Conservation (phyloP, 2,888 invertebrate species). For the Pollenia angustigena region DNA sequence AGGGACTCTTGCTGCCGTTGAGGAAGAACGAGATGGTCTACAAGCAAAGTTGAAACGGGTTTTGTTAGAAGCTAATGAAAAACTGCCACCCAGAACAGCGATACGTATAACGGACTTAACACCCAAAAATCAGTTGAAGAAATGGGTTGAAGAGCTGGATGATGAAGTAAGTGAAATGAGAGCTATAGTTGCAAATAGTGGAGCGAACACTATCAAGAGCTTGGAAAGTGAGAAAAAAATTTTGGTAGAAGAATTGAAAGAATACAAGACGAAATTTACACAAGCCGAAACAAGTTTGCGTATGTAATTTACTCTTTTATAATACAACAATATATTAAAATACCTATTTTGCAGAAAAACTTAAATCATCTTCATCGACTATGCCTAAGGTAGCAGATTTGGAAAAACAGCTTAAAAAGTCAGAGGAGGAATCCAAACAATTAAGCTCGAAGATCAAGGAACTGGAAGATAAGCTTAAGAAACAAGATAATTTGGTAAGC, state of each 20-base stretch:
- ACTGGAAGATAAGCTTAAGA: constrained; percentile 85
- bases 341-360: constrained; percentile 76
- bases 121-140: constrained; percentile 86
- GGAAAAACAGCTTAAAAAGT: constrained; percentile 88
- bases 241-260: constrained; percentile 88
- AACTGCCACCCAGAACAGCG: constrained; percentile 88
- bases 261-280: constrained; percentile 87
- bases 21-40: constrained; percentile 88
- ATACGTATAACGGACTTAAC: constrained; percentile 89
- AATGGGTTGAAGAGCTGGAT: constrained; percentile 94
- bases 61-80: constrained; percentile 87
- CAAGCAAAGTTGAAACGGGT: constrained; percentile 88
- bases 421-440: constrained; percentile 88
- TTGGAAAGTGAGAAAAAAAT: constrained; percentile 88
- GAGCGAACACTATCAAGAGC: constrained; percentile 84
- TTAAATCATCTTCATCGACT: constrained; percentile 82
- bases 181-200: constrained; percentile 83
- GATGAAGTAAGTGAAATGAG: constrained; percentile 89
- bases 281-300: constrained; percentile 85
- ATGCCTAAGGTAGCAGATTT: constrained; percentile 87
- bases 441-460: constrained; percentile 85
- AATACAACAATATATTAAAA: neutral
- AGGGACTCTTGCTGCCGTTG: constrained; percentile 85
- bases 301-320: constrained; percentile 71
- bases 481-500: constrained; percentile 83